These are phyloP conservation scores for Drosophila grimshawi DNA, from an alignment of 1,140 invertebrate genomes.

Conservation along the genomic window DNA sequence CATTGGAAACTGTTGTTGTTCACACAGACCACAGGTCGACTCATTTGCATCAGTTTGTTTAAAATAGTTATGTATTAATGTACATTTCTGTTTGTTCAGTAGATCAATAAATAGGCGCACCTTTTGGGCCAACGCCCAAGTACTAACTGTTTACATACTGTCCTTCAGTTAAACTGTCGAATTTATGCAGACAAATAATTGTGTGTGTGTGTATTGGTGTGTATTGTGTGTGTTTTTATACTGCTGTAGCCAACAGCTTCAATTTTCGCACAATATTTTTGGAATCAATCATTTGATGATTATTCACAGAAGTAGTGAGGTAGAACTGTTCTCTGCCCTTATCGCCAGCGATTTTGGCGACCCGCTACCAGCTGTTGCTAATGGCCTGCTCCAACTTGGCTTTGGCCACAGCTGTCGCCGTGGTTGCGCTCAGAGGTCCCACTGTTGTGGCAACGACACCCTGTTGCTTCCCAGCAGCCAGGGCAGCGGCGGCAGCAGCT, in stretches of 20 bases:
- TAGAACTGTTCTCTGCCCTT: slow-evolving; percentile 76
- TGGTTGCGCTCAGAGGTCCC: slow-evolving; percentile 87
- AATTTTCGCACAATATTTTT: slow-evolving; percentile 56
- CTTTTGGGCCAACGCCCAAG: not conserved
- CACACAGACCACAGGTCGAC: not conserved
- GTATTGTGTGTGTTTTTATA: slow-evolving; percentile 10
- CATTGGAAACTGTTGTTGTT: not conserved
- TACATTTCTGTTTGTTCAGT: slow-evolving; percentile 16
- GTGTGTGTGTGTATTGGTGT: slow-evolving; percentile 9
- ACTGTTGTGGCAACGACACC: slow-evolving; percentile 17
- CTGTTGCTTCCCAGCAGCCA: slow-evolving; percentile 71
- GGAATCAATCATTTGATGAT: slow-evolving; percentile 76
- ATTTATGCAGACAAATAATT: slow-evolving; percentile 14
- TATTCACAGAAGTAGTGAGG: slow-evolving; percentile 84
- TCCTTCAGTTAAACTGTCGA: slow-evolving; percentile 6
- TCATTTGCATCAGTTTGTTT: slow-evolving; percentile 21
- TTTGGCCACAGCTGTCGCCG: slow-evolving; percentile 65
- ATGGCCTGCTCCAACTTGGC: slow-evolving; percentile 77
- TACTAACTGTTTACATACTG: slow-evolving; percentile 3
- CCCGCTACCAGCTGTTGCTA: slow-evolving; percentile 69
- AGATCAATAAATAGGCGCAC: not conserved
- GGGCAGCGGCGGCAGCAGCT: slow-evolving; percentile 71
- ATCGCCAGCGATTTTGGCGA: not conserved
- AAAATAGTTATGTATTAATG: slow-evolving; percentile 38
- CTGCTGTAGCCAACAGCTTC: slow-evolving; percentile 18